Evolutionary conservation across 2,888 invertebrate species (phyloP).

Genomic region (Torymus auratus): DNA sequence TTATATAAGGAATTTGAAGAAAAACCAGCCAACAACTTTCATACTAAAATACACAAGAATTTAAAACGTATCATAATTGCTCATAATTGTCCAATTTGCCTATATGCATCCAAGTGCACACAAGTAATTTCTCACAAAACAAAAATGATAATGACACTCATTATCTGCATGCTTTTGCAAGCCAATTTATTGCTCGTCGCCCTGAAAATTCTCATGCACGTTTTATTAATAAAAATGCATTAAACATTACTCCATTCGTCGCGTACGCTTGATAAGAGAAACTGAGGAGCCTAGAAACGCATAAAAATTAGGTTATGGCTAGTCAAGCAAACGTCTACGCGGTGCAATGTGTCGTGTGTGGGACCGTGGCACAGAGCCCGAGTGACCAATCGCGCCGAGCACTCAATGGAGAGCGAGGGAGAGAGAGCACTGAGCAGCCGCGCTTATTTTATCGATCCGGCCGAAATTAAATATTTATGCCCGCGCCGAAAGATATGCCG

Average conservation of each 20-base stretch:
- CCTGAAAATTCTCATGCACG: too few species aligned
- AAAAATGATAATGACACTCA: background rate
- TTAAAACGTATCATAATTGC: too few species aligned
- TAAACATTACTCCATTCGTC: background rate
- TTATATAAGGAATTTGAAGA: too few species aligned
- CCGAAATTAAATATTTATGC: too few species aligned
- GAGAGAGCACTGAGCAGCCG: background rate
- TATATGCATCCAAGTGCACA: slow-evolving; percentile 10
- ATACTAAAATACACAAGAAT: too few species aligned
- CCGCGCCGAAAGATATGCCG: too few species aligned
- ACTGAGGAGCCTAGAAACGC: background rate
- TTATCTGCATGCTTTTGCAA: background rate
- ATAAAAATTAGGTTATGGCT: slow-evolving; percentile 40
- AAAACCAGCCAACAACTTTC: too few species aligned
- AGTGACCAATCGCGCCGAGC: background rate
- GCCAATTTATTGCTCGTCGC: too few species aligned
- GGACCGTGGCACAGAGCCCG: background rate
- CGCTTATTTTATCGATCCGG: background rate
- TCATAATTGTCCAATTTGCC: too few species aligned
- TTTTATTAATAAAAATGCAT: too few species aligned
- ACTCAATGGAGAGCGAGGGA: background rate
- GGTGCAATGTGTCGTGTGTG: too few species aligned
- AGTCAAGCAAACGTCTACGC: slow-evolving; percentile 21
- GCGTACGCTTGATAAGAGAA: slow-evolving; percentile 12
- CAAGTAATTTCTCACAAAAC: slow-evolving; percentile 8